Conservation (phyloP, 2,888 invertebrate species). For the Drepanosiphum platanoidis region DNA sequence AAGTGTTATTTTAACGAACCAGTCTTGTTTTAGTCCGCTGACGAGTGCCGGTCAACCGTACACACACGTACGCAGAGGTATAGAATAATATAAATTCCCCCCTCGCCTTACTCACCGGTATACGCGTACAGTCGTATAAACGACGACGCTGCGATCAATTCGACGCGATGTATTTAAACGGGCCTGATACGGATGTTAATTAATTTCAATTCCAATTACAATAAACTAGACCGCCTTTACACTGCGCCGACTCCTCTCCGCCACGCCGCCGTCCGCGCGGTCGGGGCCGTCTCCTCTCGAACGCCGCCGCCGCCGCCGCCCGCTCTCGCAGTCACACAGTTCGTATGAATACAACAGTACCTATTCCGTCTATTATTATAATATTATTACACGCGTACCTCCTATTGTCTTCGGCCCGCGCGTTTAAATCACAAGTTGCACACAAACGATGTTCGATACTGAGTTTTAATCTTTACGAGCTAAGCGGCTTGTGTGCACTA, state of each 20-base stretch:
- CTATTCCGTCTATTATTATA: background rate
- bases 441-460: background rate
- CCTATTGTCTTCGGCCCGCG: slow-evolving; percentile 6
- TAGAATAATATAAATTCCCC: too few species aligned
- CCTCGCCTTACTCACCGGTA: background rate
- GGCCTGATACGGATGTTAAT: slow-evolving; percentile 23
- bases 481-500: background rate
- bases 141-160: slow-evolving; percentile 2
- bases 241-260: background rate
- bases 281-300: background rate
- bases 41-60: background rate
- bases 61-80: too few species aligned
- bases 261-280: background rate
- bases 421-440: slow-evolving; percentile 34
- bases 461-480: slow-evolving; percentile 3
- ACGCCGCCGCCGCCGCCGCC: background rate
- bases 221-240: slow-evolving; percentile 37
- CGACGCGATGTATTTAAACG: slow-evolving; percentile 26
- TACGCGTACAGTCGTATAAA: background rate
- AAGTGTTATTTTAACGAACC: slow-evolving; percentile 42
- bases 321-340: background rate
- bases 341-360: background rate
- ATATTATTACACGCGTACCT: background rate
- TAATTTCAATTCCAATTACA: slow-evolving; percentile 54
- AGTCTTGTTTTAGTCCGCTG: slow-evolving; percentile 4